Base-by-base conservation (phyloP, 2,888 invertebrate species). In the Meiosimyza decipiens region DNA sequence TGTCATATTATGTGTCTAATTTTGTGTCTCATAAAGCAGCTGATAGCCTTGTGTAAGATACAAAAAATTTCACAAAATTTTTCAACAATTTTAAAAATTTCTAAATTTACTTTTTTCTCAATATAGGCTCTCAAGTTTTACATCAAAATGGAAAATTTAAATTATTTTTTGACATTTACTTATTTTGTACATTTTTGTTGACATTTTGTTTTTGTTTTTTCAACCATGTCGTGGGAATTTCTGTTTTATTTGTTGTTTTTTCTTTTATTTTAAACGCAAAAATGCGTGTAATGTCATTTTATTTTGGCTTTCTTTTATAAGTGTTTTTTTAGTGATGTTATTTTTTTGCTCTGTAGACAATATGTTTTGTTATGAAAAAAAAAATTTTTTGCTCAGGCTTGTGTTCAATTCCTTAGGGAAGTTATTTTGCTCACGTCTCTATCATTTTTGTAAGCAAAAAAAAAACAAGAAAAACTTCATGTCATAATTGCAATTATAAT, bases 251-350 rank as follows among this genome's bases (percentile, higher is more conserved):
- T 57, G 28, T 55, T 74, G 67, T 71, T 69, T 65, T 71, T 68
- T 73, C 71, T 74, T 66, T 40, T 40, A 64, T 60, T 74, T 71
- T 69, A 16, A 72, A 52, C 22, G 22, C 51, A 51, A 52, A 52
- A 11, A 52, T 68, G 40, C 40, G 40, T 40, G 40, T 40, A 9
- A 9, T 40, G 9, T 59, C 62, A 50, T 28, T 47, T 49, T 62
- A 12, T 63, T 70, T 18, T 47, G 71, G 66, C 67, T 71, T 73
- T 54, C 64, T 47, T 51, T 65, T 65, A 51, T 62, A 59, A 28
- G 66, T 40, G 55, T 67, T 55, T 71, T 55, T 71, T 60, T 74
- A 54, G 70, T 71, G 67, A 68, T 65, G 71, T 71, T 55, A 59
- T 67, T 74, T 68, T 18, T 18, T 28, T 52, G 55, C 69, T 55